Base-by-base conservation (phyloP, 1,140 invertebrate species). In the Heliconius congener region DNA sequence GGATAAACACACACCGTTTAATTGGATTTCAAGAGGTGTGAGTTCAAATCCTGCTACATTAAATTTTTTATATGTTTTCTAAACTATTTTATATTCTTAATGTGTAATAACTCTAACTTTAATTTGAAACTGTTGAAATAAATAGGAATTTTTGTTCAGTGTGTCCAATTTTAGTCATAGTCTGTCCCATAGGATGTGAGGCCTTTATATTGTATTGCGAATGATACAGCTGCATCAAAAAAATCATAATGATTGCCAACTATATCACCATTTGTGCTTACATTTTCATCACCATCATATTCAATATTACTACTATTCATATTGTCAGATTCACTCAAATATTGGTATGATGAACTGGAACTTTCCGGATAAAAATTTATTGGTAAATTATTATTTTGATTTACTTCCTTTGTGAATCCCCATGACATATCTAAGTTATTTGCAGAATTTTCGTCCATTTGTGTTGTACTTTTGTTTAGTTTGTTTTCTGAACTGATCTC, bases 201-300 rank as follows among this genome's bases (percentile, higher is more conserved):
- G 39, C 96, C 96, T 88, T 97, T 97, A 84, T 96, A 96, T 88
- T 96, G 96, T 77, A 97, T 97, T 19, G 96, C 96, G 82, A 96
- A 96, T 39, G 95, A 95, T 13, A 97, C 96, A 74, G 96, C 96
- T 52, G 96, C 94, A 92, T 96, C 96, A 74, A 97, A 84, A 85
- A 97, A 96, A 84, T 96, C 96, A 87, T 87, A 93, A 85, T 95
- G 91, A 86, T 94, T 93, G n/a, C 85, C 81, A 39, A 83, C 57
- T 77, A 82, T 82, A 73, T 82, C 84, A 82, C 83, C 84, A 85
- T 83, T 81, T 70, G 80, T 83, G 73, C 81, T 86, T 19, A 83
- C 72, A 71, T 86, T 89, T 71, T 88, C 83, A 78, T 86, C 85
- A 27, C 73, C 74, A 23, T 86, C 83, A 84, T 79, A 89, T 23